These are phyloP conservation scores for Stegostoma tigrinum DNA, from an alignment of 2,113 vertebrate species.

Conservation along the genomic window DNA sequence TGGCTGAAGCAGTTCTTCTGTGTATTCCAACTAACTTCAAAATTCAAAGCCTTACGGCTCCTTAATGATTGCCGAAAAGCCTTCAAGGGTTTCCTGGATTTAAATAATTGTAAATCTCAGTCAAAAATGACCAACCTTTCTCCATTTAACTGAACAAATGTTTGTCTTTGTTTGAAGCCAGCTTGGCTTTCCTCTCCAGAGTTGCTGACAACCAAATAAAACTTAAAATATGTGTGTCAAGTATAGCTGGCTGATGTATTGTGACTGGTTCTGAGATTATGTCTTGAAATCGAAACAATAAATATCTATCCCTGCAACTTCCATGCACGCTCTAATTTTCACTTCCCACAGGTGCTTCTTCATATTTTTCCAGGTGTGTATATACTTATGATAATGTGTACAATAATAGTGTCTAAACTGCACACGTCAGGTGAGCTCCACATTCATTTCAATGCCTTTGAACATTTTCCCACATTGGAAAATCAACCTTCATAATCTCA, in stretches of 20 bases:
- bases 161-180: not conserved
- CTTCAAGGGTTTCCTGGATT: constrained; percentile 9
- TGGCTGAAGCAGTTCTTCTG: constrained; percentile 6
- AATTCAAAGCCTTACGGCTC: constrained; percentile 10
- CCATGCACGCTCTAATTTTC: not conserved
- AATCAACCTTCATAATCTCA: not conserved
- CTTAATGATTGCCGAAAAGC: constrained; percentile 17
- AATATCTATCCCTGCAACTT: not conserved
- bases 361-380: not conserved
- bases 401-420: not conserved
- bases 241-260: not conserved
- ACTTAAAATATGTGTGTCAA: not conserved
- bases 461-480: not conserved
- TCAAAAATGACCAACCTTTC: constrained; percentile 12
- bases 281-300: not conserved
- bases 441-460: not conserved
- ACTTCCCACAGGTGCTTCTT: not conserved
- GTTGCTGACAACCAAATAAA: constrained; percentile 25
- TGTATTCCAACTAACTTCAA: not conserved
- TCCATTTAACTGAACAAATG: constrained; percentile 24
- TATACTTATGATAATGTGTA: not conserved
- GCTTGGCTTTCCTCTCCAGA: constrained; percentile 5
- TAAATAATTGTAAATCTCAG: constrained; percentile 9
- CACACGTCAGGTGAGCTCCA: not conserved
- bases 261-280: not conserved